Conservation (phyloP, 2,113 vertebrate species). For the Poeciliopsis occidentalis region DNA sequence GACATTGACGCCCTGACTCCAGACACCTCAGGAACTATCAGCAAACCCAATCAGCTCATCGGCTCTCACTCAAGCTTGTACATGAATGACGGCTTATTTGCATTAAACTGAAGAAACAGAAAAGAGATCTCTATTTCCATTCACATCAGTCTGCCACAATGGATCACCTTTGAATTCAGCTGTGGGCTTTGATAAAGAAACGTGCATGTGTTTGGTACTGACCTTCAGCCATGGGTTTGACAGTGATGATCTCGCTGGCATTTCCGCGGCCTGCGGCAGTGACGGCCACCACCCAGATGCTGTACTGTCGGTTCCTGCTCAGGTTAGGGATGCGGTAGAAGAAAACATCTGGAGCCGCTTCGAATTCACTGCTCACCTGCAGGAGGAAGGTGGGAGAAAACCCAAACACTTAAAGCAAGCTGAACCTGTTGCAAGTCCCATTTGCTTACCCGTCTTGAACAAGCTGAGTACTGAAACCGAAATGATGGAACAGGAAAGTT, state of each 20-base stretch:
- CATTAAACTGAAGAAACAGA: not conserved
- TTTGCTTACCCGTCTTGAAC: no score
- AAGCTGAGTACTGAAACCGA: not conserved
- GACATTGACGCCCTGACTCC: slow-evolving; percentile 48
- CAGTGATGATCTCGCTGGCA: slow-evolving; percentile 93
- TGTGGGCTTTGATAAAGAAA: not conserved
- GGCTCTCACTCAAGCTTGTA: slow-evolving; percentile 14
- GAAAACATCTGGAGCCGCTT: slow-evolving; percentile 95
- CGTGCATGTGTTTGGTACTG: slow-evolving; percentile 16
- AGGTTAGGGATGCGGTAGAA: slow-evolving; percentile 96
- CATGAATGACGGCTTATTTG: slow-evolving; percentile 8
- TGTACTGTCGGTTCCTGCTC: slow-evolving; percentile 95
- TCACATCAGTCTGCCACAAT: not conserved
- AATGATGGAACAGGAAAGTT: not conserved
- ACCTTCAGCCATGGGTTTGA: slow-evolving; percentile 96
- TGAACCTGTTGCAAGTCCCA: not conserved
- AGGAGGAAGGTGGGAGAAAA: slow-evolving; percentile 57
- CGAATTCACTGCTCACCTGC: slow-evolving; percentile 98
- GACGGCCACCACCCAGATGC: slow-evolving; percentile 96
- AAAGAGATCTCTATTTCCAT: not conserved
- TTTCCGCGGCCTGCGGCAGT: slow-evolving; percentile 94
- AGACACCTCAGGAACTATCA: not conserved
- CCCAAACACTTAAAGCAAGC: not conserved
- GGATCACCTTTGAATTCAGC: not conserved
- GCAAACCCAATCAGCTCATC: slow-evolving; percentile 56